Evolutionary conservation across 2,113 vertebrate genomes (phyloP).

Genomic region (Numenius arquata): DNA sequence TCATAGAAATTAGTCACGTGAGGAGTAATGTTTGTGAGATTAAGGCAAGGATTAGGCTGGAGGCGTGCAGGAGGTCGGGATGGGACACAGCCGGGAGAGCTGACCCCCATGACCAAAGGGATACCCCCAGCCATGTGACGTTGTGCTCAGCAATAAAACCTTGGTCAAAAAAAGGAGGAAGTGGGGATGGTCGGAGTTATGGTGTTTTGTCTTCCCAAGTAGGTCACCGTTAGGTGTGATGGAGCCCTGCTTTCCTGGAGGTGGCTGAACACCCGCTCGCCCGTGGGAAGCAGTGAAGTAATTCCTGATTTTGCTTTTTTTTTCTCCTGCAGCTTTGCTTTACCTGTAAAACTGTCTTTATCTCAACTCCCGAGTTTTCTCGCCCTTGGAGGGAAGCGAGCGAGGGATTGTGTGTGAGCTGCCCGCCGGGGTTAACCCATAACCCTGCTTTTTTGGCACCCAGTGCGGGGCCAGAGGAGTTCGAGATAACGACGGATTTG

Average conservation of each 20-base stretch:
- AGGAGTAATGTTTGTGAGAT: neutral
- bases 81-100: neutral
- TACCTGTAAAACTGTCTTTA: neutral
- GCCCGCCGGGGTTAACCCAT: neutral
- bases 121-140: fast-evolving
- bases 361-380: neutral
- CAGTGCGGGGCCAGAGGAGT: neutral
- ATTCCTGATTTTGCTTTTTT: neutral
- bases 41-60: neutral
- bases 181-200: fast-evolving
- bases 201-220: neutral
- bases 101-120: neutral
- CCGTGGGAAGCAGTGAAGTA: neutral
- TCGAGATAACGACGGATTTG: neutral
- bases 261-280: neutral
- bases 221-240: fast-evolving
- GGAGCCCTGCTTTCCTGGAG: neutral
- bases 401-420: neutral
- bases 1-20: neutral
- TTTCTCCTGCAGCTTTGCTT: neutral
- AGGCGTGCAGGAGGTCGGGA: neutral
- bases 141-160: neutral
- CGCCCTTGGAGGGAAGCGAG: neutral
- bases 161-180: neutral
- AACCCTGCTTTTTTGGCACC: neutral